A percentile compares a stretch with the other conserved stretches of the same genome.
Evolutionary conservation across 2,797 vertebrate genomes (phyloP).

Genomic region (Rallus crepitans): DNA sequence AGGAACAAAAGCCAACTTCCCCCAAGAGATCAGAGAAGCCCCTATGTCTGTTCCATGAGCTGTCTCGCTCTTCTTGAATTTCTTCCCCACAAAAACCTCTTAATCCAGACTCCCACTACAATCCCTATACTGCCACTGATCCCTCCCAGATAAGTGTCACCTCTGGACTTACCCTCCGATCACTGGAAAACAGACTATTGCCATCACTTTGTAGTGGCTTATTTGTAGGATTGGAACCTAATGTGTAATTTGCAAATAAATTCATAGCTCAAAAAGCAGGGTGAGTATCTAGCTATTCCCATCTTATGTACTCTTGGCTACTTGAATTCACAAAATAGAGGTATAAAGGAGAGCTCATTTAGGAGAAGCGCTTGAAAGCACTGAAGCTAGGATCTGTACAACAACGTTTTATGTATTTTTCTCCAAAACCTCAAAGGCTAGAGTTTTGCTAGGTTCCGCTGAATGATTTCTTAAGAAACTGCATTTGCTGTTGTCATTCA

Average conservation of each 20-base stretch:
- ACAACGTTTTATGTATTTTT: neutral
- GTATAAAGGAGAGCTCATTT: neutral
- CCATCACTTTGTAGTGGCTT: neutral
- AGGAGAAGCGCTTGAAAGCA: neutral
- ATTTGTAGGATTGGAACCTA: neutral
- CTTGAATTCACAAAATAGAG: neutral
- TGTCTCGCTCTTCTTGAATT: neutral
- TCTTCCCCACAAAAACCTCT: neutral
- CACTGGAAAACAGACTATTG: neutral
- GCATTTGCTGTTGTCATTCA: neutral
- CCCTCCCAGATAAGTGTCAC: neutral
- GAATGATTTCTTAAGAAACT: conserved; percentile 8
- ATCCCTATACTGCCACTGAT: neutral
- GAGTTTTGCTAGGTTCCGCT: neutral
- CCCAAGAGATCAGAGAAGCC: neutral
- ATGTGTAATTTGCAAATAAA: neutral
- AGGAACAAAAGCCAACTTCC: neutral
- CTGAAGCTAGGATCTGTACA: neutral
- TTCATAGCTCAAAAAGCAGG: neutral
- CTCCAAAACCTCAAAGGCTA: neutral
- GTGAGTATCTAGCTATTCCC: neutral
- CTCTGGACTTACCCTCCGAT: neutral
- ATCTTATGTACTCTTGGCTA: neutral
- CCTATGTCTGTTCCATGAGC: fast-evolving
- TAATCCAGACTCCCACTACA: neutral